phyloP scores from a whole-genome alignment of 2,888 invertebrate genomes.

The Tetranychus truncatus region DNA sequence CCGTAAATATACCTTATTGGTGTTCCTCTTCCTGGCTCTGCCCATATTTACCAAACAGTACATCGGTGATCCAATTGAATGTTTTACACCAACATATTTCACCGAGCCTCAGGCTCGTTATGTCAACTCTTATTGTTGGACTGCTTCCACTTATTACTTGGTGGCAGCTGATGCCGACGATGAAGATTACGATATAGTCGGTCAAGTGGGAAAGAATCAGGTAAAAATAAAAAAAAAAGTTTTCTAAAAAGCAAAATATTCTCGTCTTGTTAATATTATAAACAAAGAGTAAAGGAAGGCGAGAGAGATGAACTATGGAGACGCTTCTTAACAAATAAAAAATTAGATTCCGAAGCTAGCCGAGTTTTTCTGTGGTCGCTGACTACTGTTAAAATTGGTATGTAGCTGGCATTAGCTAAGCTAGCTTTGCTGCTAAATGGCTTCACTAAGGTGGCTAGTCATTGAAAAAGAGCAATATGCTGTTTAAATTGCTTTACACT shows the following conservation, averaged over 20 bases:
- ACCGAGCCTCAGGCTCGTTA: constrained; percentile 31
- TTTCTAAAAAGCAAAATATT: neutral
- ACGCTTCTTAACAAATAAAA: too few species aligned
- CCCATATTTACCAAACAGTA: constrained; percentile 37
- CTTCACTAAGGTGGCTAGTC: too few species aligned
- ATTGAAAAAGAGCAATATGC: too few species aligned
- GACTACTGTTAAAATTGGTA: too few species aligned
- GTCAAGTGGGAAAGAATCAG: constrained; percentile 17
- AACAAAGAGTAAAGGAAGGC: too few species aligned
- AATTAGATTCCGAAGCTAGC: too few species aligned
- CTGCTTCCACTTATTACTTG: constrained; percentile 33
- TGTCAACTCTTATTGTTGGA: constrained; percentile 33
- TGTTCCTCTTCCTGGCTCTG: constrained; percentile 34
- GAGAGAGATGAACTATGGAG: too few species aligned
- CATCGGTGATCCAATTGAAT: constrained; percentile 37
- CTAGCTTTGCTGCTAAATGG: too few species aligned
- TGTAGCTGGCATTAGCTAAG: too few species aligned
- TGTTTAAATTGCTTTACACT: too few species aligned
- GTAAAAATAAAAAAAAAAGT: neutral
- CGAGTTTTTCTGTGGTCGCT: too few species aligned
- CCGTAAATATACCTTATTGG: constrained; percentile 34
- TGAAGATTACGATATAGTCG: constrained; percentile 25
- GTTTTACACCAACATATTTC: constrained; percentile 33
- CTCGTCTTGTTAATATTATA: neutral
- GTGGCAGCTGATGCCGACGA: constrained; percentile 27